phyloP scores from a whole-genome alignment of 1,140 invertebrate genomes.

The Pachypsylla venusta region DNA sequence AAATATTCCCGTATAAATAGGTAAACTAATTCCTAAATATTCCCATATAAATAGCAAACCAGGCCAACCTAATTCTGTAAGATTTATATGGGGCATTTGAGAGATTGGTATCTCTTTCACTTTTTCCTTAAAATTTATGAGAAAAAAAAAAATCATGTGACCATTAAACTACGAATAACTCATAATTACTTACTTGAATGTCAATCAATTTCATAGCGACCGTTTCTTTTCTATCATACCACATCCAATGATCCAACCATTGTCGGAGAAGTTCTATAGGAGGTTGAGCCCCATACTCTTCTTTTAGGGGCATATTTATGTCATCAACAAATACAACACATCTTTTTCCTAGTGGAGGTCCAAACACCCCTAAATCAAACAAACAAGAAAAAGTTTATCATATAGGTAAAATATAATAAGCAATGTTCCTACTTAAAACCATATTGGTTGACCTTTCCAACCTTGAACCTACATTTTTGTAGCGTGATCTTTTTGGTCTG shows the following conservation, averaged over 20 bases:
- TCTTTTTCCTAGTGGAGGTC: constrained; percentile 76
- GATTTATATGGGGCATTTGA: no score
- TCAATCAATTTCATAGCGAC: constrained; percentile 73
- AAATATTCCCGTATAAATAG: no score
- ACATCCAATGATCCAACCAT: constrained; percentile 76
- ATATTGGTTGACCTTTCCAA: no score
- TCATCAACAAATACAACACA: constrained; percentile 89
- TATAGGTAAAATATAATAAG: no score
- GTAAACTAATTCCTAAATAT: no score
- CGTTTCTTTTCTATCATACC: constrained; percentile 85
- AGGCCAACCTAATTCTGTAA: no score
- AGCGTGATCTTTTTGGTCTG: no score
- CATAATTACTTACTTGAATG: constrained; percentile 46
- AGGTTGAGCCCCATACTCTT: constrained; percentile 79
- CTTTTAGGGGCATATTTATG: constrained; percentile 78
- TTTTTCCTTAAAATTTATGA: not conserved
- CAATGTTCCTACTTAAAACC: no score
- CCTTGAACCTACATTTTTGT: no score
- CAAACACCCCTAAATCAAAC: constrained; percentile 61
- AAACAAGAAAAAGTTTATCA: no score
- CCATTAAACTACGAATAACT: not conserved
- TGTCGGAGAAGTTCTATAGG: constrained; percentile 82
- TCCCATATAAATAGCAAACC: no score
- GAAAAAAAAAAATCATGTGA: not conserved
- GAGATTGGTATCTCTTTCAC: not conserved